Percentiles rank a stretch among this genome's conserved stretches.
Evolutionary conservation across 2,113 vertebrate genomes (phyloP).

Genomic region (Oriolus oriolus): DNA sequence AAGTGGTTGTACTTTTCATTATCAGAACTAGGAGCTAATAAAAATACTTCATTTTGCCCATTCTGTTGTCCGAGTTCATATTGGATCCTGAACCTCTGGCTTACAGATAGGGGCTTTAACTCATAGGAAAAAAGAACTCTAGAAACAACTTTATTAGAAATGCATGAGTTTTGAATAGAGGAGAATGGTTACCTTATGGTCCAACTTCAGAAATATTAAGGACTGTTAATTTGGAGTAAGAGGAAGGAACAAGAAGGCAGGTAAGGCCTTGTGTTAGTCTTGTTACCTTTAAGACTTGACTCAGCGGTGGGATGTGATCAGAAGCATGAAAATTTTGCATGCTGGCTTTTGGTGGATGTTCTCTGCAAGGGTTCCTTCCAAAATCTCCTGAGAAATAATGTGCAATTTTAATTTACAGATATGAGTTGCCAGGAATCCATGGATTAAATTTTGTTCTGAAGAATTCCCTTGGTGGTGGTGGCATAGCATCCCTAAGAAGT

Average conservation of each 20-base stretch:
- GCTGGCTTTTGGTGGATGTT: background rate
- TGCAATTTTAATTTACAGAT: conserved; percentile 65
- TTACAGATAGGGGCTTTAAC: background rate
- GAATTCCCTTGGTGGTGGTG: conserved; percentile 82
- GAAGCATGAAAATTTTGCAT: background rate
- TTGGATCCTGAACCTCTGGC: background rate
- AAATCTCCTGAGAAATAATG: background rate
- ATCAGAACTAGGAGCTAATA: background rate
- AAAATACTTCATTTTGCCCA: background rate
- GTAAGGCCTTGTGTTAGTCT: background rate
- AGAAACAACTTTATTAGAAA: background rate
- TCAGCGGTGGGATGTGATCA: background rate
- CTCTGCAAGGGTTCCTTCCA: background rate
- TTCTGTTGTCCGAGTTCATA: background rate
- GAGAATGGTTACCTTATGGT: background rate
- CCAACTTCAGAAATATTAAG: background rate
- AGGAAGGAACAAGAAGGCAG: background rate
- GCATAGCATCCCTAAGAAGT: conserved; percentile 82
- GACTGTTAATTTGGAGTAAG: background rate
- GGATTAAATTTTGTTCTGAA: conserved; percentile 85
- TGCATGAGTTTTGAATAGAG: background rate
- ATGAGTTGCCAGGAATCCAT: conserved; percentile 80
- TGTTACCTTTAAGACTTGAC: background rate
- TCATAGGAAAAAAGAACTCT: background rate
- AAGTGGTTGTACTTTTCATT: background rate